phyloP scores from a whole-genome alignment of 2,797 vertebrate species.

The Tachyglossus aculeatus region DNA sequence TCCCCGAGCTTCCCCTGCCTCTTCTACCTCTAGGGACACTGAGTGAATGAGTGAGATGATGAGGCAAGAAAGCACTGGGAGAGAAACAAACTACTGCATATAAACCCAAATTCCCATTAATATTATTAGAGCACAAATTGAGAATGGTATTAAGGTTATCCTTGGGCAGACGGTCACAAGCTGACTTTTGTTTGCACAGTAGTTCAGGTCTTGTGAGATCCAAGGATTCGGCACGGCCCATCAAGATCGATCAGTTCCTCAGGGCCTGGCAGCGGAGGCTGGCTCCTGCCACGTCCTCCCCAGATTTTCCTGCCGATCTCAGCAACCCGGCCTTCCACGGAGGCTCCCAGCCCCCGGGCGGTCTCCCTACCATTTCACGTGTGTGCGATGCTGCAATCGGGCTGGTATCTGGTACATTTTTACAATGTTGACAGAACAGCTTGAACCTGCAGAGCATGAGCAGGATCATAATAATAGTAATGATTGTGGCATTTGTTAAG shows the following conservation, averaged over 20 bases:
- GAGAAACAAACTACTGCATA: no score
- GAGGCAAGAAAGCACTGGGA: no score
- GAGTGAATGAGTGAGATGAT: neutral
- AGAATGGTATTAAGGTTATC: no score
- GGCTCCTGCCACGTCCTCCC: neutral
- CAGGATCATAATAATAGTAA: no score
- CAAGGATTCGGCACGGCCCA: no score
- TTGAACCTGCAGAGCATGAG: neutral
- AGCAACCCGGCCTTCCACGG: neutral
- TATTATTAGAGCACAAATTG: no score
- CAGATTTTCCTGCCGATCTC: neutral
- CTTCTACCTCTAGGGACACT: neutral
- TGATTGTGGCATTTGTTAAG: no score
- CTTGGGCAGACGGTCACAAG: no score
- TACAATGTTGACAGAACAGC: neutral
- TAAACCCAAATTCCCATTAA: no score
- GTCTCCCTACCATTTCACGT: neutral
- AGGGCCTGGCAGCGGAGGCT: neutral
- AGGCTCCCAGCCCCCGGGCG: neutral
- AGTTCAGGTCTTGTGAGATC: no score
- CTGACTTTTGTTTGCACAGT: no score
- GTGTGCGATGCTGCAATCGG: neutral
- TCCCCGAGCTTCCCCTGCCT: fast-evolving
- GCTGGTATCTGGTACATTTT: neutral
- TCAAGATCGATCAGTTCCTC: no score